Evolutionary conservation across 2,888 invertebrate genomes (phyloP), one percentile per base, ranked within the genome.

Genomic region (Drosophila aldrichi): DNA sequence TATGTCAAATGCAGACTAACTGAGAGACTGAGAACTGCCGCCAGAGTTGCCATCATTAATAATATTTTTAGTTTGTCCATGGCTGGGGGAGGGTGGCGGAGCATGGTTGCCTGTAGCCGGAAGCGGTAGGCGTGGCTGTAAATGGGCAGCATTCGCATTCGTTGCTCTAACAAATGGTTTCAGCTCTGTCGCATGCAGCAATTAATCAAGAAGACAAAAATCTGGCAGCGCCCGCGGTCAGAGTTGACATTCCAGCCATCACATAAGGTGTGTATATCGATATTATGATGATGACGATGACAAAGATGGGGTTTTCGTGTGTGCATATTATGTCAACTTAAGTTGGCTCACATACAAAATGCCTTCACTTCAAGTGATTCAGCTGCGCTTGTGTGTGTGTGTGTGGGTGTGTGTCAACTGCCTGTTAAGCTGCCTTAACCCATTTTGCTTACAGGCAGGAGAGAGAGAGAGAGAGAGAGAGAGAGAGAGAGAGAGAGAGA

Each of bases 121-220:
- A 29, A 29, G 29, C 29, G 29, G 44, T 36, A 34, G 32, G 43
- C 29, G 32, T 46, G 34, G 6, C 16, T n/a, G 44, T 8, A 22
- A 18, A 16, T 14, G 36, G 34, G 12, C n/a, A n/a, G 14, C 51
- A 9, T 14, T 34, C 16, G 34, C 20, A 20, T n/a, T n/a, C 49
- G 29, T 49, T 5, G 36, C 51, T 8, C 36, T 20, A 73, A 82
- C 71, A 85, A 82, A 85, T 82, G 80, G 63, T 66, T 51, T 38
- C 38, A 38, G 54, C 38, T 54, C n/a, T 40, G 16, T 18, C 36
- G 25, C 51, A 34, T 51, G 52, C 69, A 76, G 79, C 89, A 89
- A 89, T 86, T 86, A 89, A 86, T 86, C 85, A 86, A 79, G 74
- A 66, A 75, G 87, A 83, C 87, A 83, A 78, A 81, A 78, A 81